Percentiles rank a stretch among this genome's conserved stretches.
phyloP scores from a whole-genome alignment of 2,797 vertebrate genomes.

The Phylloscopus collybita region DNA sequence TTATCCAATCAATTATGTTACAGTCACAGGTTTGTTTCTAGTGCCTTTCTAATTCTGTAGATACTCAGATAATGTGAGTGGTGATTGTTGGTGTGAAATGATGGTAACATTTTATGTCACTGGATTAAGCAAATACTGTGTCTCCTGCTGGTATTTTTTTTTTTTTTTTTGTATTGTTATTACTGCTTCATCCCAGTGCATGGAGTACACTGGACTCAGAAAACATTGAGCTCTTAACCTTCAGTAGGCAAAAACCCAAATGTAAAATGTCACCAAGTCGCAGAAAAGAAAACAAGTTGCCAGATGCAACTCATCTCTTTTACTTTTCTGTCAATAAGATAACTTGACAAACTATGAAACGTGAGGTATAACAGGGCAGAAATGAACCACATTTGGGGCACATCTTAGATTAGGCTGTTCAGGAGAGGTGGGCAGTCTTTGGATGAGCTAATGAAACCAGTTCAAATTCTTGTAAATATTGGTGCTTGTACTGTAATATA shows the following conservation, averaged over 20 bases:
- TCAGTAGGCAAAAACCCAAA: background rate
- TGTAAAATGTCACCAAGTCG: background rate
- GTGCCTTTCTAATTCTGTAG: background rate
- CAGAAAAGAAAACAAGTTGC: background rate
- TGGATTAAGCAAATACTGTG: background rate
- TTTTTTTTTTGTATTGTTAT: background rate
- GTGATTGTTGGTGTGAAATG: background rate
- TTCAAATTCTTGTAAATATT: background rate
- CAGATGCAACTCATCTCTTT: background rate
- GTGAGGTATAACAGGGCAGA: background rate
- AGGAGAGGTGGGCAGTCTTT: background rate
- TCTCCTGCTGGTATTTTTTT: background rate
- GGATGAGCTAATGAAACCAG: background rate
- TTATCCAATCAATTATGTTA: conserved; percentile 87
- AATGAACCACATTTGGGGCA: background rate
- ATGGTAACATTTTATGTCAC: background rate
- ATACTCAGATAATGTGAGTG: background rate
- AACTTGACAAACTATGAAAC: background rate
- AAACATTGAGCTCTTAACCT: background rate
- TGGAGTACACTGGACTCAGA: background rate
- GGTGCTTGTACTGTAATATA: background rate
- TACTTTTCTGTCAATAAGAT: background rate
- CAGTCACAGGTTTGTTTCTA: conserved; percentile 82
- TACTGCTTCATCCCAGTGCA: background rate
- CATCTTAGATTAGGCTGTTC: background rate